Evolutionary conservation across 2,888 invertebrate species (phyloP).

Genomic region (Cyclophora punctaria): DNA sequence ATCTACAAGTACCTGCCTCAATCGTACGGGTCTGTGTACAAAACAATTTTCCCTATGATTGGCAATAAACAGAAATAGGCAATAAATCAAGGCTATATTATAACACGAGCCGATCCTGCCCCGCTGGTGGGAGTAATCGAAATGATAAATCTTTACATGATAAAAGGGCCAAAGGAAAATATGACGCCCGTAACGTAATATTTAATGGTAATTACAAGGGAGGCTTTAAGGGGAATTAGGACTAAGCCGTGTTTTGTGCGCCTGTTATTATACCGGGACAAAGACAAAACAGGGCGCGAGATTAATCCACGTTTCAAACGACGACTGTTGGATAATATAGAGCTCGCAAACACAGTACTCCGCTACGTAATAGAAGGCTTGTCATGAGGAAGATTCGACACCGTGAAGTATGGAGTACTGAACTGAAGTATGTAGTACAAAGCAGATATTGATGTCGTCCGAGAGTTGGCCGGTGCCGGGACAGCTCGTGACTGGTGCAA

Average conservation of each 20-base stretch:
- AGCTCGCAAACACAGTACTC: conserved; percentile 31
- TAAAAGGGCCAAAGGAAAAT: conserved; percentile 10
- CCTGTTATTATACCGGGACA: conserved; percentile 13
- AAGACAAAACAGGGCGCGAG: conserved; percentile 17
- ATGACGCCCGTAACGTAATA: conserved; percentile 14
- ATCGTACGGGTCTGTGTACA: no score
- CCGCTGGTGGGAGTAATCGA: conserved; percentile 12
- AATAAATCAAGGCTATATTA: conserved; percentile 22
- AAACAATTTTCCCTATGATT: conserved; percentile 7
- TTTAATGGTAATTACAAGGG: conserved; percentile 19
- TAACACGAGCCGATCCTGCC: conserved; percentile 15
- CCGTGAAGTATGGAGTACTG: conserved; percentile 29
- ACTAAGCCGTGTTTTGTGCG: conserved; percentile 15
- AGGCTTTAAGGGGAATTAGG: conserved; percentile 17
- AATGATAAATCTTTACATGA: conserved; percentile 15
- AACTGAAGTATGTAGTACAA: conserved; percentile 19
- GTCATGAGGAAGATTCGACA: conserved; percentile 25
- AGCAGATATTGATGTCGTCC: conserved; percentile 19
- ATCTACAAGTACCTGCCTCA: not conserved
- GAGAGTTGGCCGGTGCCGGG: conserved; percentile 28
- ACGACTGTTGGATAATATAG: conserved; percentile 15
- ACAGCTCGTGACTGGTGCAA: conserved; percentile 35
- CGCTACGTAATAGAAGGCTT: conserved; percentile 24
- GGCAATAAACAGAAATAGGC: conserved; percentile 15
- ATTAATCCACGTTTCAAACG: conserved; percentile 19